Percentiles rank a stretch among this genome's conserved stretches.
These are phyloP conservation scores for Chaenogobius annularis DNA, from an alignment of 2,113 vertebrate genomes.

Conservation along the genomic window DNA sequence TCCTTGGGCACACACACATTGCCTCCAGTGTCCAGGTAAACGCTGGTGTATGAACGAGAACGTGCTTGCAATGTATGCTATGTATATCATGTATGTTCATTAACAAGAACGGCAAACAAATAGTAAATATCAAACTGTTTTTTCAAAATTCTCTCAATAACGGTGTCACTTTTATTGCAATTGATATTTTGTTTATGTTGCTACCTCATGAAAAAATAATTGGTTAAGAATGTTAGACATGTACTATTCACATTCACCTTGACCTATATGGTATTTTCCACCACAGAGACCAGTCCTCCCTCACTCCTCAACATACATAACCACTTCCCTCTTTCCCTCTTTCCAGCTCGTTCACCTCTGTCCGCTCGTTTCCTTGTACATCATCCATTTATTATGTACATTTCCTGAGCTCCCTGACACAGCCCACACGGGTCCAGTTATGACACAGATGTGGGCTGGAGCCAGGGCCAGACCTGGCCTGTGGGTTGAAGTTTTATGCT, in stretches of 20 bases:
- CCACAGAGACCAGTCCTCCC: background rate
- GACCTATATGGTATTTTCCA: background rate
- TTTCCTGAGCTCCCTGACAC: background rate
- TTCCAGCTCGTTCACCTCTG: background rate
- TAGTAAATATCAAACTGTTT: too few relatives aligned
- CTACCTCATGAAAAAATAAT: too few relatives aligned
- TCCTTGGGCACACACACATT: too few relatives aligned
- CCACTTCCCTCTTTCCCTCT: background rate
- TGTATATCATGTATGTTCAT: too few relatives aligned
- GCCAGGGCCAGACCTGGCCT: background rate
- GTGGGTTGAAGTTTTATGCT: background rate
- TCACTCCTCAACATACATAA: background rate
- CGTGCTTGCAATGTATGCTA: too few relatives aligned
- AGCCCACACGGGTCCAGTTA: background rate
- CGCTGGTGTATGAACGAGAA: too few relatives aligned
- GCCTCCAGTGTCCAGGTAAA: too few relatives aligned
- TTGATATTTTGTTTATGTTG: too few relatives aligned
- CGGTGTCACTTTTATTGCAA: too few relatives aligned
- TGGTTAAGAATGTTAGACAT: too few relatives aligned
- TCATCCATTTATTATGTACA: background rate
- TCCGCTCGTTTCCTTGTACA: constrained; percentile 4
- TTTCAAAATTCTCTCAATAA: background rate
- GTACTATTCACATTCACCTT: too few relatives aligned
- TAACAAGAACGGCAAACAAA: too few relatives aligned
- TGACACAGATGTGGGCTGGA: background rate